Evolutionary conservation across 2,113 vertebrate genomes (phyloP).

Genomic region (Pelecanus crispus): DNA sequence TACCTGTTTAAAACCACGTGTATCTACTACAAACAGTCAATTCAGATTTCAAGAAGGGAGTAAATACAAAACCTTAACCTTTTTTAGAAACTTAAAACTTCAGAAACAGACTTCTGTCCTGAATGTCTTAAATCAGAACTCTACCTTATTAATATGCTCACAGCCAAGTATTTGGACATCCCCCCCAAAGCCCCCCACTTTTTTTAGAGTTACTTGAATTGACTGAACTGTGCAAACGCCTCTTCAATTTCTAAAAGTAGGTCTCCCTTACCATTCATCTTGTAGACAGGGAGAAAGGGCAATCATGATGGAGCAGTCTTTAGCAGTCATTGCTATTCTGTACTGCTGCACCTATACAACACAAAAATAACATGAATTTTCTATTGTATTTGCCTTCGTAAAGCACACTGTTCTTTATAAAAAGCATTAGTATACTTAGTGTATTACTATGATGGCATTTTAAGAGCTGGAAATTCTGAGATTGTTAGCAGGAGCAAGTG

Average conservation of each 20-base stretch:
- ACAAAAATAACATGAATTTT: neutral
- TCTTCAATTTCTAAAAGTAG: neutral
- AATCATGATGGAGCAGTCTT: constrained; percentile 97
- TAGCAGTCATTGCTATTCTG: constrained; percentile 93
- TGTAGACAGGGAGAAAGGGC: constrained; percentile 84
- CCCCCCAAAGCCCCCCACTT: neutral
- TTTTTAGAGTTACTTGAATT: neutral
- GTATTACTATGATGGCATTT: neutral
- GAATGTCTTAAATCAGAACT: neutral
- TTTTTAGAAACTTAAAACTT: neutral
- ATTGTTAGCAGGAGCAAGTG: neutral
- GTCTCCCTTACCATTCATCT: constrained; percentile 79
- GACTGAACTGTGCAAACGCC: neutral
- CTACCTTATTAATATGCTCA: neutral
- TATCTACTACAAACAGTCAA: neutral
- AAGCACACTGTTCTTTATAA: neutral
- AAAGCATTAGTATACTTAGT: neutral
- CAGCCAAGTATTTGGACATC: neutral
- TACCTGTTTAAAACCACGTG: neutral
- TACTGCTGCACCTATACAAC: constrained; percentile 89
- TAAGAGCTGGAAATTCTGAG: neutral
- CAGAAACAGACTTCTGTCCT: neutral
- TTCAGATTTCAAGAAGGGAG: neutral
- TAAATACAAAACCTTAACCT: neutral
- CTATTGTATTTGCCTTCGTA: neutral